phyloP scores from a whole-genome alignment of 2,888 invertebrate genomes.

The Papilio protenor region DNA sequence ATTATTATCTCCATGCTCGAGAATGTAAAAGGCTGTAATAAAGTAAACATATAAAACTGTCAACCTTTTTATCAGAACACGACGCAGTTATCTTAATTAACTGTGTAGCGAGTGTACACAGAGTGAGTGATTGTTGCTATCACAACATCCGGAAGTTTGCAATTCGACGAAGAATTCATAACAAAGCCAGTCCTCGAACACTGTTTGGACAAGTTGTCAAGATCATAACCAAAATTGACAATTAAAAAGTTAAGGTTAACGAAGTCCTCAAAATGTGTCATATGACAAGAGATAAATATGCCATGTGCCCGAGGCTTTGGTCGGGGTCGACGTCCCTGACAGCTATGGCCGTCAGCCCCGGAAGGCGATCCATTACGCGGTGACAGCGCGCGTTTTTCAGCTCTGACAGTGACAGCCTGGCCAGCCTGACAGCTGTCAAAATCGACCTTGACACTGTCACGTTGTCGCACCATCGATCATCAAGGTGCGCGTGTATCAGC shows the following conservation, averaged over 20 bases:
- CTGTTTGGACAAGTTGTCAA: constrained; percentile 13
- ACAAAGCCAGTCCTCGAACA: neutral
- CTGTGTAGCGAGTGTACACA: constrained; percentile 9
- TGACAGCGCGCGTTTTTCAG: constrained; percentile 77
- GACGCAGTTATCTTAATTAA: constrained; percentile 31
- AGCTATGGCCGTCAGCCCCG: constrained; percentile 63
- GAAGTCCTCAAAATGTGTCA: constrained; percentile 45
- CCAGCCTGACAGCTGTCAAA: constrained; percentile 67
- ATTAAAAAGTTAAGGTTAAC: constrained; percentile 8
- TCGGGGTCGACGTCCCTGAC: constrained; percentile 65
- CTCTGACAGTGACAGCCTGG: constrained; percentile 63
- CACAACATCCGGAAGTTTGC: constrained; percentile 26
- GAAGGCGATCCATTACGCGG: constrained; percentile 76
- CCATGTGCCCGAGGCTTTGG: constrained; percentile 47
- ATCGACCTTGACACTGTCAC: constrained; percentile 70
- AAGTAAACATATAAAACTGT: constrained; percentile 23
- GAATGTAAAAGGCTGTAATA: constrained; percentile 13
- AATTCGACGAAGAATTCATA: neutral
- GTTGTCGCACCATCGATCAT: constrained; percentile 68
- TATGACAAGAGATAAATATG: constrained; percentile 49
- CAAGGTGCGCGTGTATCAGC: constrained; percentile 43
- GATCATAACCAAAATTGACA: neutral
- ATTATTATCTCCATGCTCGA: neutral
- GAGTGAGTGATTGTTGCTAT: constrained; percentile 23
- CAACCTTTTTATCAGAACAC: constrained; percentile 20